Conservation (phyloP, 2,888 invertebrate genomes). For the Diaphora mendica region DNA sequence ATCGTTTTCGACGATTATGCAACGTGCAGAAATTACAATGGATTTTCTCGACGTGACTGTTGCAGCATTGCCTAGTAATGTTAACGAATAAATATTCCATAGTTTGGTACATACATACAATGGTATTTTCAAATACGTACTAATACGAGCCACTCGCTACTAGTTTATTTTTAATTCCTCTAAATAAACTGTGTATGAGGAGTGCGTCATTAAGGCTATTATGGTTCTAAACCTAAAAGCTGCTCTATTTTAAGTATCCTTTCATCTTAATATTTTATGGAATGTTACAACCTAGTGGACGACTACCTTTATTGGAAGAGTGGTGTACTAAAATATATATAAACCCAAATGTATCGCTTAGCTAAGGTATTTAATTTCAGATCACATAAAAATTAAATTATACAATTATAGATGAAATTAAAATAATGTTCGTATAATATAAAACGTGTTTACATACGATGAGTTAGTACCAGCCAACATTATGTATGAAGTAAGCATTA, state of each 20-base stretch:
- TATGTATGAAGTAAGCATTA: not conserved
- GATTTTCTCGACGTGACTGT: not conserved
- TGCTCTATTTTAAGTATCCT: not conserved
- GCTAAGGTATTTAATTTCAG: slow-evolving; percentile 19
- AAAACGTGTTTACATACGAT: not conserved
- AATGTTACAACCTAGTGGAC: slow-evolving; percentile 30
- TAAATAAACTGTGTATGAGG: not conserved
- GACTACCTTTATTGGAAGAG: slow-evolving; percentile 28
- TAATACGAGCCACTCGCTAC: not conserved
- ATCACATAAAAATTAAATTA: slow-evolving; percentile 21
- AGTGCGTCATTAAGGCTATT: not conserved
- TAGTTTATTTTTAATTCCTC: not conserved
- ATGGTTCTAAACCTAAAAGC: not conserved
- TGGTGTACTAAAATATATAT: slow-evolving; percentile 33
- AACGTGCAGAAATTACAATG: not conserved
- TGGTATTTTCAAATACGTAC: not conserved
- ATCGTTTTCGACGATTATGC: not conserved
- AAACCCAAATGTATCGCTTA: slow-evolving; percentile 21
- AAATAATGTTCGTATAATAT: not conserved
- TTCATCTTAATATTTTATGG: too few species aligned
- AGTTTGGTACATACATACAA: not conserved
- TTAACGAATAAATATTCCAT: not conserved
- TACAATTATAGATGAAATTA: slow-evolving; percentile 1
- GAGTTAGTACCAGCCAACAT: not conserved
- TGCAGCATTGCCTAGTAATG: too few species aligned